Base-by-base conservation (phyloP, 2,888 invertebrate genomes). In the Coleophora flavipennella region DNA sequence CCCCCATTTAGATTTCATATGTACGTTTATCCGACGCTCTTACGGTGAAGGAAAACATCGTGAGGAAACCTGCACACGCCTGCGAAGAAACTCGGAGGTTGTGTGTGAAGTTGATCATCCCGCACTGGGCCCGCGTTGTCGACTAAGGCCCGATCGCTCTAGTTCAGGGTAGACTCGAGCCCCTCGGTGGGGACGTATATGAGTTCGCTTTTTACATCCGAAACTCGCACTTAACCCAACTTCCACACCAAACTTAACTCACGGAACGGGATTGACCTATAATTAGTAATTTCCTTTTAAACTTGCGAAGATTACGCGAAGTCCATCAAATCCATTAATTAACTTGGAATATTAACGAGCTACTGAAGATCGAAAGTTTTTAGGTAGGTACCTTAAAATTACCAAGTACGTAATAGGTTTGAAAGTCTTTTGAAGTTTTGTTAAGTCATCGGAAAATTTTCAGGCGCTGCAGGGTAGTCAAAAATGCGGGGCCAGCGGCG, bases 301-400 rank as follows among this genome's bases (percentile, higher is more conserved):
- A 66, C 58, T 56, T 49, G 51, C 54, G 49, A 53, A 63, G 67
- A 78, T 77, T 74, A 71, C 58, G 57, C 47, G 38, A 51, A 69
- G 64, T 71, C 70, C 74, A 76, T 78, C 74, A 76, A 72, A 73
- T 74, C 71, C 72, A 77, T 74, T 80, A 79, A 80, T 78, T 80
- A 75, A 72, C 70, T 76, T 61, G 56, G 66, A 77, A 78, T 76
- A 78, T 78, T 78, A 75, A 78, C 70, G 71, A 76, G 70, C 65
- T 59, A 53, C 66, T 64, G 62, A 65, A 68, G 67, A 76, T 72
- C 62, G 62, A 74, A 80, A 78, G 71, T 77, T 78, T 70, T 53
- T 68, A 20, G 20, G 53, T 68, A 20, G 20, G 53, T 68, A 66
- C 68, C 68, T 75, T 69, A 61, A 71, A 78, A 77, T 75, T 79